Conservation (phyloP, 2,113 vertebrate genomes). For the Callipepla californica region DNA sequence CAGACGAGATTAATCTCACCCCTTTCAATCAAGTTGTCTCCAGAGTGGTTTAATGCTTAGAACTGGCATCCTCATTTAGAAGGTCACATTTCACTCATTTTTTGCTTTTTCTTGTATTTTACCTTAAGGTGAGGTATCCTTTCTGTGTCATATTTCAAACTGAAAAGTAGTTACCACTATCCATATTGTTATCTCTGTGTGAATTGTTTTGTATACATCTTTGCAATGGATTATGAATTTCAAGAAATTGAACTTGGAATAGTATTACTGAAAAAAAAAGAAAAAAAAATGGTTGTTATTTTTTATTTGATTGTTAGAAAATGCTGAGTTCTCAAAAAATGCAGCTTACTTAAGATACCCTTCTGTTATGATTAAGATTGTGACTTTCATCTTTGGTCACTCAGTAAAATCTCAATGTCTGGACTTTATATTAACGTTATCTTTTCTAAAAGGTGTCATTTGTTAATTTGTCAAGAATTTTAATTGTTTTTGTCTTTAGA, state of each 20-base stretch:
- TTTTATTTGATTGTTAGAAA: neutral
- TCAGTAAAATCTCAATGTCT: neutral
- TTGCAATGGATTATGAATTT: neutral
- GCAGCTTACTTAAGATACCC: neutral
- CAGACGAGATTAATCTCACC: neutral
- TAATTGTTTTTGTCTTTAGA: neutral
- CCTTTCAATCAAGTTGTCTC: neutral
- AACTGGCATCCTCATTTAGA: neutral
- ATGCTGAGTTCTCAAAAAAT: neutral
- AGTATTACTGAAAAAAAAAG: neutral
- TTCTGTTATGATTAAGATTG: neutral
- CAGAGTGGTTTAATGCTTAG: neutral
- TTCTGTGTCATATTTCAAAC: neutral
- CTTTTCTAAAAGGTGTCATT: neutral
- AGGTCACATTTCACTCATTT: neutral
- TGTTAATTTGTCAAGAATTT: neutral
- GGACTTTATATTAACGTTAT: accelerated
- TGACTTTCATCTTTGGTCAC: neutral
- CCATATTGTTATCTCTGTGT: neutral
- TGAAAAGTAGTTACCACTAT: neutral
- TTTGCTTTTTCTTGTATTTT: neutral
- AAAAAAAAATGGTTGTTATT: neutral
- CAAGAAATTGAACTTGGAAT: neutral
- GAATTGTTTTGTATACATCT: neutral
- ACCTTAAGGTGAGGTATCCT: neutral